Conservation (phyloP, 2,797 vertebrate species). For the Megaceryle alcyon region DNA sequence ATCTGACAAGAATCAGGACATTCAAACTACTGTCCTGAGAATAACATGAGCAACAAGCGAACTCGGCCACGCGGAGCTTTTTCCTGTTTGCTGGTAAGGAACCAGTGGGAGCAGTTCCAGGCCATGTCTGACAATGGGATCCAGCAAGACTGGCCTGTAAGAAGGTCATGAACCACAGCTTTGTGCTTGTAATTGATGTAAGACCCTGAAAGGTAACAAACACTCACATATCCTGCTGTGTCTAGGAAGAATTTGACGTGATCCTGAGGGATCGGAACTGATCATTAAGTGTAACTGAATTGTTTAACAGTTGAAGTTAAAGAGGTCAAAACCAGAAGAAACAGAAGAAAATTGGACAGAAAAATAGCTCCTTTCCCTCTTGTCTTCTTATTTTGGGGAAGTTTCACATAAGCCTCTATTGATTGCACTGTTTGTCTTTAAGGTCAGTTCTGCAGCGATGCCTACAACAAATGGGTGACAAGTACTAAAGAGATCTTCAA, state of each 20-base stretch:
- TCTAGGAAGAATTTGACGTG: background rate
- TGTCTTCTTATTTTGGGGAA: background rate
- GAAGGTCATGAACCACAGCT: background rate
- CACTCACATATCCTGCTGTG: background rate
- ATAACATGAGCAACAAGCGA: background rate
- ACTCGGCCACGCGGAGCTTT: background rate
- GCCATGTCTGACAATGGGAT: background rate
- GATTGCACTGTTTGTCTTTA: background rate
- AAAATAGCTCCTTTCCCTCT: background rate
- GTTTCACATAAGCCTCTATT: fast-evolving
- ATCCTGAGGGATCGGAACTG: background rate
- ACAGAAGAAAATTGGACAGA: background rate
- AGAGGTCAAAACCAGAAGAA: background rate
- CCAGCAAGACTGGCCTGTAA: background rate
- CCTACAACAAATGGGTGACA: background rate
- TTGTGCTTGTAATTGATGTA: background rate
- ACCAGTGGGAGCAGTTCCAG: background rate
- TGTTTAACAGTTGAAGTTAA: background rate
- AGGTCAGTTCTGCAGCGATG: background rate
- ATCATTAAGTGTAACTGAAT: background rate
- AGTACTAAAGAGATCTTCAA: background rate
- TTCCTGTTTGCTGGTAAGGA: background rate
- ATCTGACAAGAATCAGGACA: background rate
- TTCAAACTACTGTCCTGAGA: background rate
- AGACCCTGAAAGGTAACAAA: background rate